Percentiles rank a stretch among this genome's conserved stretches.
phyloP scores from a whole-genome alignment of 1,140 invertebrate species.

The Leptoteleia sp. region DNA sequence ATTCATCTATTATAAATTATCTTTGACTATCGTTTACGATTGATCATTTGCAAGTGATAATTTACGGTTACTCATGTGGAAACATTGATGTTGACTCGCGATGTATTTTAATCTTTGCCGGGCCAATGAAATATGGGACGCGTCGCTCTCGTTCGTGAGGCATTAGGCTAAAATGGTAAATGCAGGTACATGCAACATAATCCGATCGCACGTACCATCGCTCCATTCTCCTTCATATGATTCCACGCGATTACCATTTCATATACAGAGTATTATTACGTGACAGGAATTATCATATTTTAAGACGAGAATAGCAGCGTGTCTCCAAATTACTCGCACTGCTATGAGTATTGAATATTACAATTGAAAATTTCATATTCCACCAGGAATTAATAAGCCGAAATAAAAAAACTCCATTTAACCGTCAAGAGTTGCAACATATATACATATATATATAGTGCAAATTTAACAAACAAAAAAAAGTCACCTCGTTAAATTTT shows the following conservation, averaged over 20 bases:
- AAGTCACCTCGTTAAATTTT: no score
- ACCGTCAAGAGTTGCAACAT: no score
- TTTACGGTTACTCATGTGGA: no score
- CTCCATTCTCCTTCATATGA: slow-evolving; percentile 57
- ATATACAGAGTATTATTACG: slow-evolving; percentile 61
- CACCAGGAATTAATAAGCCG: no score
- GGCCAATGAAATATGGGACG: slow-evolving; percentile 29
- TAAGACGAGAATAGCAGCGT: slow-evolving; percentile 29
- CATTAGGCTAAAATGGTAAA: slow-evolving; percentile 47
- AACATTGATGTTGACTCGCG: slow-evolving; percentile 4
- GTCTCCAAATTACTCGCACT: slow-evolving; percentile 24
- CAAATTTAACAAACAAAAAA: no score
- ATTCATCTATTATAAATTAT: no score
- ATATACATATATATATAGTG: no score
- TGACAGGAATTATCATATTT: slow-evolving; percentile 64
- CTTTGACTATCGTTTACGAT: no score
- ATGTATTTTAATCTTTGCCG: slow-evolving; percentile 15
- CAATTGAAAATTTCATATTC: slow-evolving; percentile 23
- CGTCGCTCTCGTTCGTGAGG: slow-evolving; percentile 40
- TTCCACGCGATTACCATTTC: slow-evolving; percentile 58
- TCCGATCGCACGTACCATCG: slow-evolving; percentile 60
- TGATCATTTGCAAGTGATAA: no score
- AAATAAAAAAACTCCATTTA: no score
- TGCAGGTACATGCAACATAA: slow-evolving; percentile 53
- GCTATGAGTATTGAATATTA: slow-evolving; percentile 26